Percentiles rank a stretch among this genome's conserved stretches.
These are phyloP conservation scores for Agrypnia vestita DNA, from an alignment of 1,140 invertebrate genomes.

Conservation along the genomic window DNA sequence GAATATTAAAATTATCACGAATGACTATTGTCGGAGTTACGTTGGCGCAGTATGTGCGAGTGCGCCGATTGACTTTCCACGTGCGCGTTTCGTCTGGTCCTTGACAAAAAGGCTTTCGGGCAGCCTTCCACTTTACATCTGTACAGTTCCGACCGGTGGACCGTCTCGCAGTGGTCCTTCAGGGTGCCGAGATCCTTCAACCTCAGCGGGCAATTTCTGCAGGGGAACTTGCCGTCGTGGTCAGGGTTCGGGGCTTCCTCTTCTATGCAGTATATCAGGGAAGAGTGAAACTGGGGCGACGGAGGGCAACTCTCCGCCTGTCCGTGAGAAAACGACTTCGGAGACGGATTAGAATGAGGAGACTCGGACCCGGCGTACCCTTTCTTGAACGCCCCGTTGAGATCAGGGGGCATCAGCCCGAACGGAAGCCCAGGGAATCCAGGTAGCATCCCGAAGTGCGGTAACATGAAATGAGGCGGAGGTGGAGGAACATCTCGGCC, in stretches of 20 bases:
- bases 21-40: conserved; percentile 53
- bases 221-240: conserved; percentile 74
- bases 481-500: conserved; percentile 65
- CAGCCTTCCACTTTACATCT: conserved; percentile 80
- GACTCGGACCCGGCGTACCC: conserved; percentile 64
- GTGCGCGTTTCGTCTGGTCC: conserved; percentile 80
- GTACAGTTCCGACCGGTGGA: conserved; percentile 78
- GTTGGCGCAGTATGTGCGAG: conserved; percentile 65
- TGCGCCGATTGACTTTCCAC: conserved; percentile 73
- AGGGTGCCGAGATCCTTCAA: conserved; percentile 73
- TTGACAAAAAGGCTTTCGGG: conserved; percentile 81
- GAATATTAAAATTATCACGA: conserved; percentile 52
- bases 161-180: conserved; percentile 78
- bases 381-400: conserved; percentile 63
- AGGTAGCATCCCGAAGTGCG: conserved; percentile 70
- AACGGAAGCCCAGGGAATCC: conserved; percentile 70
- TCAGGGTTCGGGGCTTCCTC: conserved; percentile 70
- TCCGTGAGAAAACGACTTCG: conserved; percentile 52
- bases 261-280: conserved; percentile 67
- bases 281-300: conserved; percentile 8
- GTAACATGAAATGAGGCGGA: conserved; percentile 69
- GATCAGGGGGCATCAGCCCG: conserved; percentile 66
- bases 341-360: conserved; percentile 63
- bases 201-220: conserved; percentile 74
- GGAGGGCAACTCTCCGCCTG: conserved; percentile 56